Percentiles rank a stretch among this genome's conserved stretches.
These are phyloP conservation scores for Gracilinanus agilis DNA, from an alignment of 2,113 vertebrate genomes.

Conservation along the genomic window DNA sequence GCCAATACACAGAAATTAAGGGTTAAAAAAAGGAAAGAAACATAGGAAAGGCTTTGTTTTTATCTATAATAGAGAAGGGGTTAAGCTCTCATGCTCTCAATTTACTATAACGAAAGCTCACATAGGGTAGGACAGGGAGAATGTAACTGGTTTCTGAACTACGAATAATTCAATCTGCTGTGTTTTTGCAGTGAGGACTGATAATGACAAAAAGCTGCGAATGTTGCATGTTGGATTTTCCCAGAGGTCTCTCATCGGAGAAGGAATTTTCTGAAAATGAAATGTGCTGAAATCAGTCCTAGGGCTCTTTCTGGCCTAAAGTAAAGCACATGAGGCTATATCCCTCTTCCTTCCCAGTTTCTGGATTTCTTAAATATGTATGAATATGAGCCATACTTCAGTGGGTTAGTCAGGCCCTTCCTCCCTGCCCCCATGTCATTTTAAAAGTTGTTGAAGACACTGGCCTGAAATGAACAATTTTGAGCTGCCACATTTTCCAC, in stretches of 20 bases:
- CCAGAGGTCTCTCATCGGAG: not conserved
- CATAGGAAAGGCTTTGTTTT: not conserved
- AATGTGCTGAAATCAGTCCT: not conserved
- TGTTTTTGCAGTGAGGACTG: not conserved
- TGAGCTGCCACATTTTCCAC: conserved; percentile 21
- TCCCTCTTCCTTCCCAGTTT: not conserved
- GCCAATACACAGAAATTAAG: no score
- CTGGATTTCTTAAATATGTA: not conserved
- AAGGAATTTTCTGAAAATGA: conserved; percentile 32
- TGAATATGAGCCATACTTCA: conserved; percentile 11
- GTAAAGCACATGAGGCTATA: not conserved
- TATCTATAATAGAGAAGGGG: not conserved
- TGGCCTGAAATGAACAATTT: conserved; percentile 29
- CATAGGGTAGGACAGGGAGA: not conserved
- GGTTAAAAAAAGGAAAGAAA: no score
- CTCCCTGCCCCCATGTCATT: not conserved
- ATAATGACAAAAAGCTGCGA: not conserved
- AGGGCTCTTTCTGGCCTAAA: not conserved
- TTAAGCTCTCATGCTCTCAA: not conserved
- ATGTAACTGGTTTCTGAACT: not conserved
- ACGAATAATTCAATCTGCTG: not conserved
- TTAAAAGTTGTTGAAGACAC: not conserved
- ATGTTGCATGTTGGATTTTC: conserved; percentile 22
- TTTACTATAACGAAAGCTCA: not conserved
- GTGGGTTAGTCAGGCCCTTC: conserved; percentile 2